Base-by-base conservation (phyloP, 2,113 vertebrate species). In the Triplophysa tibetana region DNA sequence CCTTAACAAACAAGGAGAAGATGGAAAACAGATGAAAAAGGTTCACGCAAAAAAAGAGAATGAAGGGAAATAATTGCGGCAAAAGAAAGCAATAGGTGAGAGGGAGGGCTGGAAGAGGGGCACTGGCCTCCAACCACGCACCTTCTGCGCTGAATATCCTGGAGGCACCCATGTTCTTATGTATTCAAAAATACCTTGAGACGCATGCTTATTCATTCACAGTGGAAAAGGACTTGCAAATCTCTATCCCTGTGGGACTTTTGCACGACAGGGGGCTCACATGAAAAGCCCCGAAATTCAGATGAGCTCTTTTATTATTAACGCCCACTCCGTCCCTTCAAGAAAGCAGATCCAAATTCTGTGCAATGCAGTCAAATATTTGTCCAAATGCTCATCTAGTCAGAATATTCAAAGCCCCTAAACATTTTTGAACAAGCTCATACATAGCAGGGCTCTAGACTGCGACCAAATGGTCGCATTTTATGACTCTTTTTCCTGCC, bases 131-230 rank as follows among this genome's bases (percentile, higher is more conserved):
- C 26, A 26, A 84, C 79, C 77, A 78, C 45, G 73, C 80, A 82
- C 76, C 76, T 84, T 79, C 83, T 82, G 76, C 29, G 50, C 60
- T 56, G 38, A 76, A 67, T 75, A 82, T 79, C 80, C 83, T 79
- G 41, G 41, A 84, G 80, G 80, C 70, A 64, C 80, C 77, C 29
- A 56, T 81, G 69, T 81, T 60, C 72, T 82, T 56, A 81, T 33
- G 54, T 69, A 82, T 78, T 84, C 80, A 85, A 75, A 86, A 75
- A 80, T 78, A 86, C 85, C 81, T 82, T 70, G 76, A 85, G 81
- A 84, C 61, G 70, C 81, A 86, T 85, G 86, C 81, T 83, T 83
- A 86, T 83, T 87, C 85, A 82, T 80, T 82, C 29, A 72, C 79
- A 68, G 65, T 65, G 24, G 74, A 79, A 82, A 67, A 77, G 33